Conservation (phyloP, 2,113 vertebrate species). For the Lepisosteus oculatus region DNA sequence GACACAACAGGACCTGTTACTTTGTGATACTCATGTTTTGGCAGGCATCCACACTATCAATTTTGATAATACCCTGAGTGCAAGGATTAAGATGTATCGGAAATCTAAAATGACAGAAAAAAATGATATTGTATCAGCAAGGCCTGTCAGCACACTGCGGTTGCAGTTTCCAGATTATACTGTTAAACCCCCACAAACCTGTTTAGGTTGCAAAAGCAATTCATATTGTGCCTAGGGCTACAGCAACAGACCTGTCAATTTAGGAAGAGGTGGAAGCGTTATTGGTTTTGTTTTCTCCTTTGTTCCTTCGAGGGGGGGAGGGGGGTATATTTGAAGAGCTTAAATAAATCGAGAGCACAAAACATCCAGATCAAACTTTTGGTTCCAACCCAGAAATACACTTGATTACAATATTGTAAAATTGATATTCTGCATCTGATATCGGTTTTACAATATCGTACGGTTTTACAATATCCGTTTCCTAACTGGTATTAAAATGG, state of each 20-base stretch:
- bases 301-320: too few relatives aligned
- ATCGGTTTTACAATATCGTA: too few relatives aligned
- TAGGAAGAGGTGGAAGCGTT: too few relatives aligned
- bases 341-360: slow-evolving; percentile 28
- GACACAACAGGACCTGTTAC: too few relatives aligned
- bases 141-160: background rate
- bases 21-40: too few relatives aligned
- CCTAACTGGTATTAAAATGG: too few relatives aligned
- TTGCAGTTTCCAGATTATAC: background rate
- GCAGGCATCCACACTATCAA: background rate
- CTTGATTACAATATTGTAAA: background rate
- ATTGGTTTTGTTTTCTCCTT: too few relatives aligned
- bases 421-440: background rate
- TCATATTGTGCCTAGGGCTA: background rate
- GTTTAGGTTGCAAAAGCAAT: slow-evolving; percentile 2
- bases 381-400: background rate
- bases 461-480: too few relatives aligned
- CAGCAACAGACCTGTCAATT: slow-evolving; percentile 29
- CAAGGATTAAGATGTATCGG: slow-evolving; percentile 4
- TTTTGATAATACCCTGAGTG: slow-evolving; percentile 1
- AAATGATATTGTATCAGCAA: slow-evolving; percentile 8
- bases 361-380: background rate
- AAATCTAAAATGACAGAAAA: slow-evolving; percentile 7
- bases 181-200: background rate
- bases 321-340: slow-evolving; percentile 23